Percentiles rank a stretch among this genome's conserved stretches.
These are phyloP conservation scores for Lydus trimaculatus DNA, from an alignment of 2,888 invertebrate species.

Conservation along the genomic window DNA sequence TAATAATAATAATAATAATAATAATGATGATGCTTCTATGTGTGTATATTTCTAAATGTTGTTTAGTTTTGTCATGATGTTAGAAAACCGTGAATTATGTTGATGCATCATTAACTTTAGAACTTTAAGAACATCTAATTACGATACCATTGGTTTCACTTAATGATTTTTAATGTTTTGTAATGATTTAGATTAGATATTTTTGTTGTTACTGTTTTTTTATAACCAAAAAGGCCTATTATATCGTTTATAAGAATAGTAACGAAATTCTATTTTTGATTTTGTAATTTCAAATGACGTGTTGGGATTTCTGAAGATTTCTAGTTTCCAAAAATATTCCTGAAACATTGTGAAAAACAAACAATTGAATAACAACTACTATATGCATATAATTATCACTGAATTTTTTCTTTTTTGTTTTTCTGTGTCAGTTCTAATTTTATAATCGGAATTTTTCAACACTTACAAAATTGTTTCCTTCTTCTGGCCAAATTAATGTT, in stretches of 20 bases:
- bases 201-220: not conserved
- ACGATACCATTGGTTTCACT: not conserved
- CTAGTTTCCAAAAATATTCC: not conserved
- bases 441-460: not conserved
- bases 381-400: not conserved
- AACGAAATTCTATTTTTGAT: not conserved
- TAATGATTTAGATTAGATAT: no score
- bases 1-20: not conserved
- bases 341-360: not conserved
- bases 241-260: not conserved
- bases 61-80: not conserved
- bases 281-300: not conserved
- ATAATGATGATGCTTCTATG: not conserved
- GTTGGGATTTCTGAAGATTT: not conserved
- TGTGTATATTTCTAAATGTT: not conserved
- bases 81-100: not conserved
- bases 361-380: not conserved
- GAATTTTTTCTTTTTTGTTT: no score
- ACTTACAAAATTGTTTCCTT: not conserved
- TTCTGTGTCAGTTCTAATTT: not conserved
- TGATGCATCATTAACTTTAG: constrained; percentile 4
- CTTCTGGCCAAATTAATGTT: not conserved
- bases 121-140: not conserved
- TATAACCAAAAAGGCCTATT: no score
- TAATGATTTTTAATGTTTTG: not conserved